phyloP scores from a whole-genome alignment of 2,888 invertebrate genomes.

The Torymus aiolomorphi region DNA sequence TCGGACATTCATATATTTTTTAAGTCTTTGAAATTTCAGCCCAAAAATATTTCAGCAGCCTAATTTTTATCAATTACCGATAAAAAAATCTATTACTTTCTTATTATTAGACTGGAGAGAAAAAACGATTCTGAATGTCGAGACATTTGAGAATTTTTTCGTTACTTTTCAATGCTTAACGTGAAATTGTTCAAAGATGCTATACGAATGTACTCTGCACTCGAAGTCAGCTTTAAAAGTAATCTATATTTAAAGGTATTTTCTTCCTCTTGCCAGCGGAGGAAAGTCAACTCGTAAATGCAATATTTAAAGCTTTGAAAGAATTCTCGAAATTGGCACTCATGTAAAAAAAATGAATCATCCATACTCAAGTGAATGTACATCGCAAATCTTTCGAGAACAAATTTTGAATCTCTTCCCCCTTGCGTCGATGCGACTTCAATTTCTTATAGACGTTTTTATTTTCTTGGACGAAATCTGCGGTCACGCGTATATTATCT shows the following conservation, averaged over 20 bases:
- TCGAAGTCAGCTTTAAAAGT: neutral
- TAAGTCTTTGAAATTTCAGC: constrained; percentile 52
- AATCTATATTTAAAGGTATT: neutral
- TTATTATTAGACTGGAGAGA: constrained; percentile 22
- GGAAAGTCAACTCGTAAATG: too few species aligned
- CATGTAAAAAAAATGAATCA: constrained; percentile 19
- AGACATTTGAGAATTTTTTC: constrained; percentile 24
- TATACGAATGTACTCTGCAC: constrained; percentile 2
- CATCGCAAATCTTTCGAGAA: neutral
- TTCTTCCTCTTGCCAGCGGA: neutral
- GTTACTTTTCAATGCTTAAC: constrained; percentile 14
- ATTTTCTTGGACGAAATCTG: constrained; percentile 33
- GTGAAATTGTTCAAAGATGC: constrained; percentile 17
- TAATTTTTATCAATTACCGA: constrained; percentile 32
- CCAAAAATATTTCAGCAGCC: constrained; percentile 21
- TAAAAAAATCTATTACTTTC: constrained; percentile 53
- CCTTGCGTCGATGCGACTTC: neutral
- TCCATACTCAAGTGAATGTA: constrained; percentile 1
- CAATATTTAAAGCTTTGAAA: constrained; percentile 24
- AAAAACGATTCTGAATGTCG: constrained; percentile 40
- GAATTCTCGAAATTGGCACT: constrained; percentile 35
- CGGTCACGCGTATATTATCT: neutral
- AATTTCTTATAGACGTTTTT: neutral
- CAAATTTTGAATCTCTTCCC: neutral
- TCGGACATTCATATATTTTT: constrained; percentile 47